These are phyloP conservation scores for Aporophyla nigra DNA, from an alignment of 2,888 invertebrate species.

Conservation along the genomic window DNA sequence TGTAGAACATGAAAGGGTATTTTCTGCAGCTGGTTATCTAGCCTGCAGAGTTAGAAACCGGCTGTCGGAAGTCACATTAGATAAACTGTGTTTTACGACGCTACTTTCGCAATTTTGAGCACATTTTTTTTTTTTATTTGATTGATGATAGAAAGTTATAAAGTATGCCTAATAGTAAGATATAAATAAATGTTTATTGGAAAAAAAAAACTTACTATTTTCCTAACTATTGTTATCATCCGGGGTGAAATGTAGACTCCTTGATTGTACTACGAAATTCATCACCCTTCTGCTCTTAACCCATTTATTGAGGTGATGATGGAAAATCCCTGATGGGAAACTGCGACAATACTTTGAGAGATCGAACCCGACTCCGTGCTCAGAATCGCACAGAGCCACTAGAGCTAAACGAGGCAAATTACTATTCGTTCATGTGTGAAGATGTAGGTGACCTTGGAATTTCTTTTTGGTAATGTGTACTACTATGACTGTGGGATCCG, in stretches of 20 bases:
- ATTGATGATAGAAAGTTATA: too few relatives aligned
- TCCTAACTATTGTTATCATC: neutral
- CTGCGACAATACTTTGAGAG: neutral
- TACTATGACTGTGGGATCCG: neutral
- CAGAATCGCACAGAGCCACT: too few relatives aligned
- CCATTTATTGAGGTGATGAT: neutral
- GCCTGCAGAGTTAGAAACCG: too few relatives aligned
- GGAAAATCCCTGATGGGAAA: neutral
- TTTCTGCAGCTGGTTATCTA: too few relatives aligned
- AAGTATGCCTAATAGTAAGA: too few relatives aligned
- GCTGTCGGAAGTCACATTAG: too few relatives aligned
- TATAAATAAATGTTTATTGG: too few relatives aligned
- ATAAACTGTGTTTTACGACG: too few relatives aligned
- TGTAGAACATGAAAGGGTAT: too few relatives aligned
- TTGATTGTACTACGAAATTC: neutral
- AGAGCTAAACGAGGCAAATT: neutral
- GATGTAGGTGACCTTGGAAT: slow-evolving; percentile 9
- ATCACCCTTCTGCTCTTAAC: neutral
- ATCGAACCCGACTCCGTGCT: neutral
- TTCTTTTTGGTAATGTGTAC: neutral
- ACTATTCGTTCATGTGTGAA: neutral
- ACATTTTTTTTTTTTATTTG: too few relatives aligned
- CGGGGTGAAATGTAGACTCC: neutral
- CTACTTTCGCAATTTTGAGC: too few relatives aligned
- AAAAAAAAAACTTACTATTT: too few relatives aligned